Conservation (phyloP, 1,140 invertebrate genomes). For the Bombus haemorrhoidalis region DNA sequence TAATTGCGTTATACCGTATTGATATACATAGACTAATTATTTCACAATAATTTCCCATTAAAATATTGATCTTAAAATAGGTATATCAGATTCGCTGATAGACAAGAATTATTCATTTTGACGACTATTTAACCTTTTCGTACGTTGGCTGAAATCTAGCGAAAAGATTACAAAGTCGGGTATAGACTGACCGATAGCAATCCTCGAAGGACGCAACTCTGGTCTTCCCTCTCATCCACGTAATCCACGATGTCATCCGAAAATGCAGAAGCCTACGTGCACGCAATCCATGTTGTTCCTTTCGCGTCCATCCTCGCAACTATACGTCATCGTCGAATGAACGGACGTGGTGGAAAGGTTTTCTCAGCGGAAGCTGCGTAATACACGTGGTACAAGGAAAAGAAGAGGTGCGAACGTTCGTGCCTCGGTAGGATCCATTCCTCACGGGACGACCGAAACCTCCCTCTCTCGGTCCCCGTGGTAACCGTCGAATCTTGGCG, state of each 20-base stretch:
- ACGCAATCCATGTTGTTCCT: not conserved
- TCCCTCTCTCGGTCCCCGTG: not conserved
- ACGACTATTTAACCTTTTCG: not conserved
- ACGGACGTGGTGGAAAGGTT: not conserved
- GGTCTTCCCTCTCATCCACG: not conserved
- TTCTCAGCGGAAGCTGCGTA: not conserved
- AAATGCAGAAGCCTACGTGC: no score
- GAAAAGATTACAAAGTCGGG: not conserved
- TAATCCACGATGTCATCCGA: not conserved
- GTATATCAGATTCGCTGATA: not conserved
- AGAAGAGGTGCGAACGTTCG: no score
- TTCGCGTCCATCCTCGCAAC: not conserved
- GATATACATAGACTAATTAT: not conserved
- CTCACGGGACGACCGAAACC: constrained; percentile 27
- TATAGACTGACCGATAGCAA: not conserved
- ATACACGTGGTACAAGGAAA: not conserved
- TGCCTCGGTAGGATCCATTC: constrained; percentile 11
- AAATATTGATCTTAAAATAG: not conserved
- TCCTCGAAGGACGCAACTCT: no score
- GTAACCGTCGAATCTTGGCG: constrained; percentile 4
- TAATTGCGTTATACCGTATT: no score
- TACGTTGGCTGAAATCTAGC: not conserved
- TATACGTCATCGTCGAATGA: not conserved
- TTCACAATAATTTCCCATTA: not conserved
- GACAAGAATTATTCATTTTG: not conserved